Evolutionary conservation across 2,113 vertebrate genomes (phyloP), one percentile per base, ranked within the genome.

Genomic region (Rafetus swinhoei): DNA sequence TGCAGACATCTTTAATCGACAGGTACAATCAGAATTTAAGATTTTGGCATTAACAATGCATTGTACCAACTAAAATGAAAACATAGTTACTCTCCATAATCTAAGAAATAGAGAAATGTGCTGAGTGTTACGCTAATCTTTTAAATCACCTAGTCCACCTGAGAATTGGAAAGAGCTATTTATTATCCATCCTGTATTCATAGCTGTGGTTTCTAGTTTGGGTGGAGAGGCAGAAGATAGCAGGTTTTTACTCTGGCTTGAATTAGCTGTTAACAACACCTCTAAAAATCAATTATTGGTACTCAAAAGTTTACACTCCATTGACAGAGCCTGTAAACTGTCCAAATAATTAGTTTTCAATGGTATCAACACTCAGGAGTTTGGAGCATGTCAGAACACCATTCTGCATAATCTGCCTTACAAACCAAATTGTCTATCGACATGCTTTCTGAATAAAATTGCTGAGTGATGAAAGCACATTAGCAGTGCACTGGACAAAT

Each of bases 211-310:
- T 95, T 90, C 35, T 79, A 89, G 54, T 32, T 92, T 60, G 60
- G 52, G 81, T 62, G 82, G 79, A 92, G 22, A 22, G 56, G 59
- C 5, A 27, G 39, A 59, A 81, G 50, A 87, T 88, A 92, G 76
- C 87, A 94, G 65, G 59, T 89, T 90, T 88, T 57, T 82, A 59
- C 45, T 89, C 82, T 94, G 77, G 24, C 59, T 89, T 93, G 81
- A 83, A 95, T 52, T n/a, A 82, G 19, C 35, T 89, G 82, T 87
- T 91, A 89, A 82, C 55, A 89, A 55, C 5, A 79, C 7, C 94
- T 77, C 56, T 45, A 82, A 95, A 90, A 93, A 84, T 76, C 25
- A 16, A 16, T 91, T 82, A 27, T 83, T 93, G 52, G 39, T 93
- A 14, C 25, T 91, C 79, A 77, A 79, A 94, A 81, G n/a, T 86